These are phyloP conservation scores for Trissolcus basalis DNA, from an alignment of 1,140 invertebrate genomes.

Conservation along the genomic window DNA sequence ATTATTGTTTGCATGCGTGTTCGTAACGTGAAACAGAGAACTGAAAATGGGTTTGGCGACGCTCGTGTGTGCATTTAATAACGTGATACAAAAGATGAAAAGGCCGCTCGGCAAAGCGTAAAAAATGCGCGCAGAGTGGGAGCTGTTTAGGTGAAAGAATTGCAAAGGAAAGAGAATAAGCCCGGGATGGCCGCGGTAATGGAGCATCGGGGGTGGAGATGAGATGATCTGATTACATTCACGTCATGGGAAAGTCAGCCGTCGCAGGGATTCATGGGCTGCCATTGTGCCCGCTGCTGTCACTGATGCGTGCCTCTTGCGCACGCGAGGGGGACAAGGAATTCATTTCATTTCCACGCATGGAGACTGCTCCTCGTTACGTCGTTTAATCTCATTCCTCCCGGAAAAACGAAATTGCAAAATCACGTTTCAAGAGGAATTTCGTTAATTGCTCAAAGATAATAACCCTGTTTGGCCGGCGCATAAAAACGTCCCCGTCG, in stretches of 20 bases:
- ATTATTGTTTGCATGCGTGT: constrained; percentile 34
- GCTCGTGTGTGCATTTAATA: constrained; percentile 53
- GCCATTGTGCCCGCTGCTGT: constrained; percentile 66
- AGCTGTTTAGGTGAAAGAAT: constrained; percentile 51
- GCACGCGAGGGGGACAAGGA: constrained; percentile 61
- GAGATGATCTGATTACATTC: constrained; percentile 72
- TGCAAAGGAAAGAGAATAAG: constrained; percentile 16
- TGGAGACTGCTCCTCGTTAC: constrained; percentile 61
- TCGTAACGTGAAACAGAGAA: constrained; percentile 41
- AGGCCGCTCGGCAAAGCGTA: constrained; percentile 41
- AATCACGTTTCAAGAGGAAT: constrained; percentile 49
- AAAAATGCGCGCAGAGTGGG: constrained; percentile 48
- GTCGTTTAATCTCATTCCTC: constrained; percentile 55
- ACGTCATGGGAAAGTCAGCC: constrained; percentile 73
- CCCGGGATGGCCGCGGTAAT: constrained; percentile 52
- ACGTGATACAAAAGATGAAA: constrained; percentile 47
- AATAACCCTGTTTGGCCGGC: constrained; percentile 32
- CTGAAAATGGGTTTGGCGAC: constrained; percentile 32
- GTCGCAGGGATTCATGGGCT: constrained; percentile 62
- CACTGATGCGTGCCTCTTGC: constrained; percentile 67
- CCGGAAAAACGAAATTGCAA: constrained; percentile 53
- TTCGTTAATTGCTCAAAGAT: constrained; percentile 54
- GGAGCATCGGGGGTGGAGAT: constrained; percentile 58
- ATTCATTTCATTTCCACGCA: constrained; percentile 69
- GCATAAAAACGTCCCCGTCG: constrained; percentile 8